A percentile compares a stretch with the other conserved stretches of the same genome.
phyloP scores from a whole-genome alignment of 1,140 invertebrate genomes.

The Bombus superbus region DNA sequence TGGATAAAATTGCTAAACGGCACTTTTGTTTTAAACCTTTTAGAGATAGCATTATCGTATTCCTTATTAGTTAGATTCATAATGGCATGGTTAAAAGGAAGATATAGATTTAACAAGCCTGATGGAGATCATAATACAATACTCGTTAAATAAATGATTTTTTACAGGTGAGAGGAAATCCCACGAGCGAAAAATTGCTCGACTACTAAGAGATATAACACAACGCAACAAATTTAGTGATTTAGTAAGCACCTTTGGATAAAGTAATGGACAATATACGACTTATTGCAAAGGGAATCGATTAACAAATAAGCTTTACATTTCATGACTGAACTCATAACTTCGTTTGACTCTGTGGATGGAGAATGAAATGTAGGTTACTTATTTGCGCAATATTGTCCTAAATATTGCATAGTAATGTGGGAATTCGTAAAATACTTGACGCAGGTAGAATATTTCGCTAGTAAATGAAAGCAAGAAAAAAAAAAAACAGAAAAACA shows the following conservation, averaged over 20 bases:
- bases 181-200: constrained; percentile 45
- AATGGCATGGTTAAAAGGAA: constrained; percentile 39
- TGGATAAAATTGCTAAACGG: constrained; percentile 30
- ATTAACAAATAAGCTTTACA: constrained; percentile 67
- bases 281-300: constrained; percentile 65
- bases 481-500: constrained; percentile 21
- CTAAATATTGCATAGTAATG: constrained; percentile 48
- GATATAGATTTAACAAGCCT: constrained; percentile 40
- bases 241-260: constrained; percentile 68
- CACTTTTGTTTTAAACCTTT: constrained; percentile 9
- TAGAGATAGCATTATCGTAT: constrained; percentile 24
- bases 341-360: constrained; percentile 55
- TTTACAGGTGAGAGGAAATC: constrained; percentile 61
- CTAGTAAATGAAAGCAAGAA: constrained; percentile 37
- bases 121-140: constrained; percentile 29
- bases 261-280: constrained; percentile 61
- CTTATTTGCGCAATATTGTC: constrained; percentile 58
- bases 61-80: constrained; percentile 24
- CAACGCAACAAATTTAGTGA: constrained; percentile 69
- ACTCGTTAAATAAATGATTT: constrained; percentile 53
- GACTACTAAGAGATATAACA: constrained; percentile 56
- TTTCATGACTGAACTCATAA: constrained; percentile 59
- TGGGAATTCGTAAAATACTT: constrained; percentile 44
- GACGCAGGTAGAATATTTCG: constrained; percentile 61
- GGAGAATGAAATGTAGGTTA: constrained; percentile 56